A percentile compares a stretch with the other conserved stretches of the same genome.
Evolutionary conservation across 2,888 invertebrate species (phyloP).

Genomic region (Harpalus rufipes): DNA sequence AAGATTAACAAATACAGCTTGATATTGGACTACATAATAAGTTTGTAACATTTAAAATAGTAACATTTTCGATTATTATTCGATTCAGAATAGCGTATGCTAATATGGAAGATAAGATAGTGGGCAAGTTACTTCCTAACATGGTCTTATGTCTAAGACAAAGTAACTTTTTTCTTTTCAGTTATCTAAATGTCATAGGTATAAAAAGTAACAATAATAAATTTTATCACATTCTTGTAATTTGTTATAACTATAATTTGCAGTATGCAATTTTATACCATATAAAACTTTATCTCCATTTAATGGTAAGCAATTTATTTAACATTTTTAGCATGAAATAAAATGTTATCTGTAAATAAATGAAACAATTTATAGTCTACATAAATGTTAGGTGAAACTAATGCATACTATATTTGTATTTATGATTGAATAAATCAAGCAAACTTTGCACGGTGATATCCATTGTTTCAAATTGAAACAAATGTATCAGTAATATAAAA

Average conservation of each 20-base stretch:
- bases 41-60: no score
- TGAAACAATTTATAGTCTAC: neutral
- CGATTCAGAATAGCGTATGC: neutral
- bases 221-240: neutral
- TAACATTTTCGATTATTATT: no score
- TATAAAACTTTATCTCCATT: slow-evolving; percentile 9
- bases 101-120: neutral
- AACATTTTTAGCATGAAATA: slow-evolving; percentile 21
- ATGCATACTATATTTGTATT: slow-evolving; percentile 1
- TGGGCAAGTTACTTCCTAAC: no score
- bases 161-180: neutral
- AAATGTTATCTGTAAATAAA: slow-evolving; percentile 3
- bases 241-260: slow-evolving; percentile 6
- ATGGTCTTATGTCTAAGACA: neutral
- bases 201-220: neutral
- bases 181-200: neutral
- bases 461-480: neutral
- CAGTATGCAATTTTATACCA: neutral
- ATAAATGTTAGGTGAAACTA: slow-evolving; percentile 14
- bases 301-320: slow-evolving; percentile 9
- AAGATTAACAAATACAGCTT: neutral
- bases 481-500: no score
- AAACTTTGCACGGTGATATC: neutral
- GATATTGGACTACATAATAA: no score
- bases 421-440: neutral